These are phyloP conservation scores for Myanophis thanlyinensis DNA, from an alignment of 2,113 vertebrate genomes.

Conservation along the genomic window DNA sequence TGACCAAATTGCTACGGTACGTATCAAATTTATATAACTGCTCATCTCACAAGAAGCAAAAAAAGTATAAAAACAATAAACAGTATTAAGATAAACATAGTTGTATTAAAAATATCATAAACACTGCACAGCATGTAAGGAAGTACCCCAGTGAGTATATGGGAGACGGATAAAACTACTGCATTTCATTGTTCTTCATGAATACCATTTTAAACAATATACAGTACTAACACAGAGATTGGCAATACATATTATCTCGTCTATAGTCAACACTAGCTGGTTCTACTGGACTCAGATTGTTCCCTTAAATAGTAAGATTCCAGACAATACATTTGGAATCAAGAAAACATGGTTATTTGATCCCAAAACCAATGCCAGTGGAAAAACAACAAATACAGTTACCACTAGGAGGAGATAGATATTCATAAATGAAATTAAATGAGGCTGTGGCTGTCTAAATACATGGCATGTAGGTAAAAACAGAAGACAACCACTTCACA, in stretches of 20 bases:
- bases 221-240: neutral
- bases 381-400: conserved; percentile 11
- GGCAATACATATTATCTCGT: neutral
- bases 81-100: neutral
- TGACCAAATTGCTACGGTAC: neutral
- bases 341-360: neutral
- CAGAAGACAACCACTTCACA: neutral
- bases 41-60: neutral
- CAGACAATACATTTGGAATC: neutral
- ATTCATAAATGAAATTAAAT: neutral
- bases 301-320: neutral
- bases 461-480: neutral
- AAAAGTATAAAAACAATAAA: neutral
- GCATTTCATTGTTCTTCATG: neutral
- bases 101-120: neutral
- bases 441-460: neutral
- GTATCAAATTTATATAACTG: neutral
- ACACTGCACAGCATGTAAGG: neutral
- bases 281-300: neutral
- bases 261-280: neutral
- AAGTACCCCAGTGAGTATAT: neutral
- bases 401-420: conserved; percentile 21
- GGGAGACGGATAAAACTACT: neutral
- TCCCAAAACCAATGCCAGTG: neutral
- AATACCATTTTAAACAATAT: neutral